A percentile compares a stretch with the other conserved stretches of the same genome.
Evolutionary conservation across 1,140 invertebrate species (phyloP).

Genomic region (Lepidurus arcticus): DNA sequence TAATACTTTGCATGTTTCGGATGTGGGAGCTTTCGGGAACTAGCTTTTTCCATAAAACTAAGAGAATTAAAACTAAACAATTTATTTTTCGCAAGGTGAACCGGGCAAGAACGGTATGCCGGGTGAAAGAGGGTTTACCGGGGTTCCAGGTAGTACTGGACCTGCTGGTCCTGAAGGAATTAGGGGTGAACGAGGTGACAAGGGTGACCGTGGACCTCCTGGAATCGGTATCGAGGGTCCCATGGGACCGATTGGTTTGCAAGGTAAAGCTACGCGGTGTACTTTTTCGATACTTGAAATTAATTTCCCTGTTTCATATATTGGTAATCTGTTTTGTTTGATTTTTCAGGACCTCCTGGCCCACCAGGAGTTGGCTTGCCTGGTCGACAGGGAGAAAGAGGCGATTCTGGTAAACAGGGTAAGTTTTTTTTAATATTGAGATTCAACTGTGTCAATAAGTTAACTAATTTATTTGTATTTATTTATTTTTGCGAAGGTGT

Average conservation of each 20-base stretch:
- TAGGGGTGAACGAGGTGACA: constrained; percentile 61
- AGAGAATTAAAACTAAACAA: not conserved
- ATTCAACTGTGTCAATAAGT: constrained; percentile 21
- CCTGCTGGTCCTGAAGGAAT: constrained; percentile 53
- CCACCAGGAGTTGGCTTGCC: constrained; percentile 54
- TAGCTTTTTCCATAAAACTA: not conserved
- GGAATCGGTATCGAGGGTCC: constrained; percentile 63
- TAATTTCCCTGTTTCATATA: not conserved
- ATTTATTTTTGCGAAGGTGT: constrained; percentile 41
- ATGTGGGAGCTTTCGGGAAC: not conserved
- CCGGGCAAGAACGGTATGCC: constrained; percentile 49
- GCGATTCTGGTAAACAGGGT: constrained; percentile 58
- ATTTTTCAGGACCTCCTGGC: constrained; percentile 53
- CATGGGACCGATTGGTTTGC: constrained; percentile 55
- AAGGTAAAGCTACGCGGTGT: constrained; percentile 49
- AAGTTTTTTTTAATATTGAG: constrained; percentile 26
- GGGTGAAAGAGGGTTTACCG: constrained; percentile 58
- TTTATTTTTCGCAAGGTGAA: constrained; percentile 45
- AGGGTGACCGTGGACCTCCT: constrained; percentile 62
- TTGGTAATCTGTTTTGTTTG: not conserved
- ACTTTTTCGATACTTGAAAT: not conserved
- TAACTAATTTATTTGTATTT: not conserved
- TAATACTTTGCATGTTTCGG: not conserved
- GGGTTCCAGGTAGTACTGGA: constrained; percentile 56
- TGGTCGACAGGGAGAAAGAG: constrained; percentile 56